phyloP scores from a whole-genome alignment of 2,113 vertebrate genomes.

The Chrysemys picta region DNA sequence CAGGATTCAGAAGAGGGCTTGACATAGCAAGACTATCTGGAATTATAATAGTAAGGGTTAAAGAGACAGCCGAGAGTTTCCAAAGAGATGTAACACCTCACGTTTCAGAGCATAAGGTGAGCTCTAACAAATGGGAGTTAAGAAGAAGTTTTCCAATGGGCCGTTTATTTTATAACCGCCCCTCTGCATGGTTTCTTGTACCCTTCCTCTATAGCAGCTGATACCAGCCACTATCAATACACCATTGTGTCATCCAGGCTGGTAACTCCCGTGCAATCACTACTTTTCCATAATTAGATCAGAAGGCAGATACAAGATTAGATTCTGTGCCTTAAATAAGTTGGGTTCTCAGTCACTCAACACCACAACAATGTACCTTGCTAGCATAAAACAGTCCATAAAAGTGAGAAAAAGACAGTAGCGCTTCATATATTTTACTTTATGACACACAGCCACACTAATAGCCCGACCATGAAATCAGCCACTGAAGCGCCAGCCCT shows the following conservation, averaged over 20 bases:
- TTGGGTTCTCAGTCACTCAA: background rate
- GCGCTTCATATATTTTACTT: background rate
- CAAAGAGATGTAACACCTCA: fast-evolving
- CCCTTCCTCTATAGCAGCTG: background rate
- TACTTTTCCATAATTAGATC: fast-evolving
- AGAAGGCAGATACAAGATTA: background rate
- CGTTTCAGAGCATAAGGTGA: fast-evolving
- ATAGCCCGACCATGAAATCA: too few relatives aligned
- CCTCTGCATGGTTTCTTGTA: background rate
- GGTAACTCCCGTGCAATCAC: background rate
- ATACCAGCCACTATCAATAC: background rate
- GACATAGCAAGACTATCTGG: background rate
- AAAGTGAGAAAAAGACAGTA: background rate
- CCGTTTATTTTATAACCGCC: background rate
- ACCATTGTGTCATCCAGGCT: fast-evolving
- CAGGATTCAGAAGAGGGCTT: background rate
- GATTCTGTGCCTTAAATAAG: background rate
- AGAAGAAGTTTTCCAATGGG: background rate
- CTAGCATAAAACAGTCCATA: background rate
- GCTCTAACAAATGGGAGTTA: background rate
- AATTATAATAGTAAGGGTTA: background rate
- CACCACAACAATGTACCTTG: background rate
- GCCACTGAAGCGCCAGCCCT: conserved; percentile 47
- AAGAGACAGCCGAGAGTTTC: background rate
- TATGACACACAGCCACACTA: background rate